A percentile compares a stretch with the other conserved stretches of the same genome.
phyloP scores from a whole-genome alignment of 2,113 vertebrate species.

The Columbina picui region DNA sequence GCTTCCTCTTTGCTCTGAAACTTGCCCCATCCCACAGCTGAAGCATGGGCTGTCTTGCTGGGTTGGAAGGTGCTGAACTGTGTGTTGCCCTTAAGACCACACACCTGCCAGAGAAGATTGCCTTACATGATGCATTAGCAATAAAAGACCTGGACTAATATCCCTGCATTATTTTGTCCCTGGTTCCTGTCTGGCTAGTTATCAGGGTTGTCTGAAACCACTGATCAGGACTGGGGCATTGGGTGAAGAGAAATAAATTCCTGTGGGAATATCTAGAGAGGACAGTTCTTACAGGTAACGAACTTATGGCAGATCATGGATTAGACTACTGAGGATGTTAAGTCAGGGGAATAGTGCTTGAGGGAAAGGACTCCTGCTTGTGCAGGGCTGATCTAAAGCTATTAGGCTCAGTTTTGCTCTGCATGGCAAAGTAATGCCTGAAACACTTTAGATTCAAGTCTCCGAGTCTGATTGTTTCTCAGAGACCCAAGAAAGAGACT shows the following conservation, averaged over 20 bases:
- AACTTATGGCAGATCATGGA: neutral
- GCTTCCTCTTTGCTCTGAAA: neutral
- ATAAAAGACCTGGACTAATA: neutral
- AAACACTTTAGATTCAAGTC: neutral
- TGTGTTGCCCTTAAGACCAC: neutral
- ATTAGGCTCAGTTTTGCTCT: neutral
- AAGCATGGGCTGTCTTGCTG: neutral
- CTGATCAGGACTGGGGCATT: neutral
- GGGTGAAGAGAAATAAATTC: neutral
- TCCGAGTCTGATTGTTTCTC: neutral
- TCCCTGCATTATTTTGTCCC: neutral
- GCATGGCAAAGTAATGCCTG: neutral
- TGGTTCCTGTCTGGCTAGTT: neutral
- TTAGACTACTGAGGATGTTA: neutral
- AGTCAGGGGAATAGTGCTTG: neutral
- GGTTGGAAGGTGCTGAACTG: neutral
- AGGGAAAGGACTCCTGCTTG: neutral
- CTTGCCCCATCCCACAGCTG: neutral
- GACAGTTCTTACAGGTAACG: neutral
- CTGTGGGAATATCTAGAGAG: neutral
- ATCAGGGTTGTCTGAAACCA: neutral
- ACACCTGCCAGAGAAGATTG: neutral
- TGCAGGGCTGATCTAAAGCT: neutral
- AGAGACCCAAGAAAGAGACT: neutral
- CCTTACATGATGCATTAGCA: neutral